Evolutionary conservation across 2,113 vertebrate species (phyloP).

Genomic region (Pampusana beccarii): DNA sequence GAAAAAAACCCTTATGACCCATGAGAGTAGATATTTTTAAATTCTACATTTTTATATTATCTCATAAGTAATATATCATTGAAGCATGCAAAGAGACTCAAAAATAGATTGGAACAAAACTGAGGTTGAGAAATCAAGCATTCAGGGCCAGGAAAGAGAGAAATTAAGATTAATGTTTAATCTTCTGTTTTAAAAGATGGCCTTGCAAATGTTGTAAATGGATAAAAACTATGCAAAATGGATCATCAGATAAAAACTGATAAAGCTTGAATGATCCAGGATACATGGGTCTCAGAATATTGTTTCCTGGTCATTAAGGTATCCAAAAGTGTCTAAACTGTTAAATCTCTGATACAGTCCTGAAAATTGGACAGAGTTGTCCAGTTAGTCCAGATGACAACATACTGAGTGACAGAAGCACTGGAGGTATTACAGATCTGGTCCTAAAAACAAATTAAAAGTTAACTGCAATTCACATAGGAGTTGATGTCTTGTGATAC

Average conservation of each 20-base stretch:
- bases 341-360: neutral
- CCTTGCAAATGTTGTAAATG: neutral
- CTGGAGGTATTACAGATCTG: neutral
- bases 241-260: neutral
- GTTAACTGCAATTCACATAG: neutral
- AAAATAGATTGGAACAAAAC: constrained; percentile 34
- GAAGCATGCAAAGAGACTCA: neutral
- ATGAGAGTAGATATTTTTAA: neutral
- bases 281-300: neutral
- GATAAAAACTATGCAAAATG: neutral
- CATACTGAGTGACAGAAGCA: neutral
- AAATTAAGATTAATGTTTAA: neutral
- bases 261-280: neutral
- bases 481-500: neutral
- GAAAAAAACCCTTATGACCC: neutral
- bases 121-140: neutral
- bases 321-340: neutral
- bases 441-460: neutral
- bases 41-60: constrained; percentile 1
- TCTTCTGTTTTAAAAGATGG: neutral
- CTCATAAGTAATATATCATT: constrained; percentile 28
- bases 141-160: neutral
- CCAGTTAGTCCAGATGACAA: neutral
- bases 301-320: neutral
- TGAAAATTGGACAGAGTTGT: neutral